Percentiles rank a stretch among this genome's conserved stretches.
Conservation (phyloP, 2,888 invertebrate species). For the Cremastobaeus sp. region DNA sequence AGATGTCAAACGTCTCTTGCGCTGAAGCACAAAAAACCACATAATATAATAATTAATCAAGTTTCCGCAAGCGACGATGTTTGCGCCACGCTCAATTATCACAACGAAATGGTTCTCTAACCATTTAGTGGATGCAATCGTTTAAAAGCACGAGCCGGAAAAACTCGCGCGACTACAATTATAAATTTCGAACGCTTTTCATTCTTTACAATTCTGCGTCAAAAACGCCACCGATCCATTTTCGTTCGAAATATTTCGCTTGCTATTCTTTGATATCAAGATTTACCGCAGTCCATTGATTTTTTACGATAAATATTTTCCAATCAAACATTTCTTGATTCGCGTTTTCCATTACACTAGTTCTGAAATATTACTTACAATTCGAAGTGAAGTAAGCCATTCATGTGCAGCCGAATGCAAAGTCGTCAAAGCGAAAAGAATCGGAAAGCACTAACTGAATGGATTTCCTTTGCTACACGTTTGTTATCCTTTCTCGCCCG, state of each 20-base stretch:
- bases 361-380: slow-evolving; percentile 56
- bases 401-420: slow-evolving; percentile 45
- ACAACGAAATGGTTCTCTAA: no score
- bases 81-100: no score
- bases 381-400: slow-evolving; percentile 41
- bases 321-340: slow-evolving; percentile 56
- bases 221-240: slow-evolving; percentile 30
- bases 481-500: slow-evolving; percentile 34
- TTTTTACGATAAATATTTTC: slow-evolving; percentile 56
- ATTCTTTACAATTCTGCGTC: slow-evolving; percentile 25
- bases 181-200: no score
- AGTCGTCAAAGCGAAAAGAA: slow-evolving; percentile 52
- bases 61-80: no score
- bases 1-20: no score
- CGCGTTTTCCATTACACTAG: slow-evolving; percentile 51
- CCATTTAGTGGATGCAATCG: no score
- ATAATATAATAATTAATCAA: no score
- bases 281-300: slow-evolving; percentile 48
- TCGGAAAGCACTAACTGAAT: slow-evolving; percentile 24
- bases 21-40: no score
- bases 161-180: no score
- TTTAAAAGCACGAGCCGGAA: no score
- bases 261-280: slow-evolving; percentile 47
- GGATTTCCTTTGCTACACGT: slow-evolving; percentile 30
- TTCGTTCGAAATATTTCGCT: slow-evolving; percentile 43